Evolutionary conservation across 1,140 invertebrate genomes (phyloP), one percentile per base, ranked within the genome.

Genomic region (Cydia strobilella): DNA sequence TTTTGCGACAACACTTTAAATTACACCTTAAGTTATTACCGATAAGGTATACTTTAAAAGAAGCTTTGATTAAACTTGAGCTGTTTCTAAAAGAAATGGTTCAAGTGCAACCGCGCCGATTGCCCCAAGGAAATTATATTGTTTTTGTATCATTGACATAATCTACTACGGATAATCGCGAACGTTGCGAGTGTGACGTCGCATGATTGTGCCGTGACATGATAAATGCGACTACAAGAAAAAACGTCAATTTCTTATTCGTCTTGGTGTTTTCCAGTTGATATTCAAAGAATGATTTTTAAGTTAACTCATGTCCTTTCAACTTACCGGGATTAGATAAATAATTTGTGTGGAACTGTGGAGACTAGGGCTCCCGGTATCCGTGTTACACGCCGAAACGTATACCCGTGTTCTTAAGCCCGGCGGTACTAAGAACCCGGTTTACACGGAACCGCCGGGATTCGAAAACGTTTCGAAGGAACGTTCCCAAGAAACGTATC

Each of bases 111-210:
- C 65, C 13, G n/a, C 13, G n/a, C 65, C 65, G 65, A 13, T 69
- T 10, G 65, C 18, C 20, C 54, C 54, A 35, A 35, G 65, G 27
- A 35, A 69, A 69, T 69, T 69, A 39, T 69, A 69, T 69, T 69
- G 65, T 69, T 69, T 69, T 69, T 69, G 65, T 69, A 18, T 69
- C 65, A 69, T 69, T 69, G 65, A 69, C 65, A 69, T 69, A 69
- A 69, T 69, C 65, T 69, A 39, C 31, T 69, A 15, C 23, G n/a
- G 65, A 18, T 69, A 69, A 69, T 69, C 65, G 27, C 27, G 65
- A 31, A 66, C 63, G 48, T n/a, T 15, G 63, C 27, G 27, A 66
- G 20, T 59, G 54, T 69, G 65, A 69, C 65, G 65, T 42, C 65
- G 18, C 65, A 35, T 12, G 65, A 69, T 69, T 69, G 65, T 69